Conservation (phyloP, 64 coral and sea anemone species). For the Exaiptasia diaphana region DNA sequence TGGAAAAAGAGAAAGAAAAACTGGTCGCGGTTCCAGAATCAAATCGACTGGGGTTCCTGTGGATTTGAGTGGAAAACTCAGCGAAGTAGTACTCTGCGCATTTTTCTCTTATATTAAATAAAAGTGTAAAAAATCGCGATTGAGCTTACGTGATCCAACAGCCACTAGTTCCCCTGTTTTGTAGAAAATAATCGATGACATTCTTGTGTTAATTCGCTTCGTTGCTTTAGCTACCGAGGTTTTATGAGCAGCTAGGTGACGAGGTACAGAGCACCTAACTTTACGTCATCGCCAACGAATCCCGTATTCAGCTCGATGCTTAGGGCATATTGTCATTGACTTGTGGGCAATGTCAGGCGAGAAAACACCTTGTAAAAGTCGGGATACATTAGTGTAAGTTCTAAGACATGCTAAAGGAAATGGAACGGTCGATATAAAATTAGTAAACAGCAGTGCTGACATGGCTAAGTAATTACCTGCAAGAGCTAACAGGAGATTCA, state of each 20-base stretch:
- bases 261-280: conserved; percentile 18
- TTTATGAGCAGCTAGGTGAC: conserved; percentile 13
- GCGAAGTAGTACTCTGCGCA: background rate
- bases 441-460: background rate
- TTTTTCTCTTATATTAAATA: background rate
- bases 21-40: too few relatives aligned
- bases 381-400: background rate
- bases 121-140: background rate
- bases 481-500: conserved; percentile 12
- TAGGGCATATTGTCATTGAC: conserved; percentile 4
- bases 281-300: conserved; percentile 37
- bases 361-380: background rate
- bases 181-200: background rate
- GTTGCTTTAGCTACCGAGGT: background rate
- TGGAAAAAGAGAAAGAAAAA: too few relatives aligned
- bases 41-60: too few relatives aligned
- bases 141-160: conserved; percentile 19
- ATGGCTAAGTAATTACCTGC: conserved; percentile 1
- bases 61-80: background rate
- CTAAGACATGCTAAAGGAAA: background rate
- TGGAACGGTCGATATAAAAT: background rate
- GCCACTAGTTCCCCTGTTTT: background rate
- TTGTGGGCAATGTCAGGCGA: background rate
- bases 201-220: conserved; percentile 10
- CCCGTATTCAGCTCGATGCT: conserved; percentile 28